These are phyloP conservation scores for Rhagium mordax DNA, from an alignment of 2,888 invertebrate genomes.

Conservation along the genomic window DNA sequence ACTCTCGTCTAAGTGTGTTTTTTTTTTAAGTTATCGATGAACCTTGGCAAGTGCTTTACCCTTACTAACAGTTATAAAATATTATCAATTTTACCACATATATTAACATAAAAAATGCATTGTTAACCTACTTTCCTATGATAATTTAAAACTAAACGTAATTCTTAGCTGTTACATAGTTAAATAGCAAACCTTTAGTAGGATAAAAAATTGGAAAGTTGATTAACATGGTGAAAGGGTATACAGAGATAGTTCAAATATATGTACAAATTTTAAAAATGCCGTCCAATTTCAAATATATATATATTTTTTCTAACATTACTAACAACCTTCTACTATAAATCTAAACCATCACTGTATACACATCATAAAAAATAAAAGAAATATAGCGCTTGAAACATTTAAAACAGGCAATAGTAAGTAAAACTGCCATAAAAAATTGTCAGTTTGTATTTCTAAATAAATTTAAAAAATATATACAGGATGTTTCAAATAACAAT, in stretches of 20 bases:
- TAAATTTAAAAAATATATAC: slow-evolving; percentile 46
- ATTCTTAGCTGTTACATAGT: slow-evolving; percentile 21
- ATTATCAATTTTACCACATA: slow-evolving; percentile 52
- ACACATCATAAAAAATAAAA: slow-evolving; percentile 35
- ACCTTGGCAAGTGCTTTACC: slow-evolving; percentile 57
- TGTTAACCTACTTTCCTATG: slow-evolving; percentile 50
- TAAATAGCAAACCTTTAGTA: slow-evolving; percentile 26
- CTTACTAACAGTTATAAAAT: slow-evolving; percentile 55
- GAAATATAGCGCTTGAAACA: slow-evolving; percentile 41
- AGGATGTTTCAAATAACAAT: slow-evolving; percentile 56
- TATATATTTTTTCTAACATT: slow-evolving; percentile 25
- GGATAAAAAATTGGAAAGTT: slow-evolving; percentile 44
- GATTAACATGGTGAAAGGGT: slow-evolving; percentile 42
- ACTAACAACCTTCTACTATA: slow-evolving; percentile 37
- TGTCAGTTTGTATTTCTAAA: slow-evolving; percentile 37
- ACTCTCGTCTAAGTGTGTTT: slow-evolving; percentile 43
- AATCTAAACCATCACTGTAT: slow-evolving; percentile 46
- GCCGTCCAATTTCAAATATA: slow-evolving; percentile 30
- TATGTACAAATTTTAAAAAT: slow-evolving; percentile 24
- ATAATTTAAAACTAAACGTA: slow-evolving; percentile 25
- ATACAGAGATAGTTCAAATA: slow-evolving; percentile 50
- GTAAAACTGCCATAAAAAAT: slow-evolving; percentile 50
- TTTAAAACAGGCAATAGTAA: slow-evolving; percentile 45
- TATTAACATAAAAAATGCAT: slow-evolving; percentile 50
- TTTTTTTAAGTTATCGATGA: slow-evolving; percentile 41